Evolutionary conservation across 2,888 invertebrate species (phyloP).

Genomic region (Heteromyza rotundicornis): DNA sequence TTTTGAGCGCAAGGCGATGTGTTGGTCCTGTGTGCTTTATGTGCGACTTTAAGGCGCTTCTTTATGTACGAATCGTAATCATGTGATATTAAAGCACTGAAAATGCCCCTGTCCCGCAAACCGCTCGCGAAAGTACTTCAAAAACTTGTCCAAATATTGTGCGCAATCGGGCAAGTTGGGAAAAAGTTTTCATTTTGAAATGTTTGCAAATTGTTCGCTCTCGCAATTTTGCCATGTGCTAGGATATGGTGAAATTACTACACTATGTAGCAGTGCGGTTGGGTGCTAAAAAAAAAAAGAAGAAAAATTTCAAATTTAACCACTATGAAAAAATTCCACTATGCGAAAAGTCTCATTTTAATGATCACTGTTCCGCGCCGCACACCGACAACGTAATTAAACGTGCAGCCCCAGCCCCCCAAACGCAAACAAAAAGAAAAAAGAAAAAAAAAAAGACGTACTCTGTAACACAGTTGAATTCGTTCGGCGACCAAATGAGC

Average conservation of each 20-base stretch:
- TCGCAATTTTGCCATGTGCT: background rate
- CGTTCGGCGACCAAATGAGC: background rate
- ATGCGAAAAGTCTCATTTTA: slow-evolving; percentile 1
- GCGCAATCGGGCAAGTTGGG: background rate
- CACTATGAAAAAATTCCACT: background rate
- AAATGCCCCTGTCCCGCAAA: no score
- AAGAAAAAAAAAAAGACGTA: background rate
- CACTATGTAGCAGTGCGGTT: background rate
- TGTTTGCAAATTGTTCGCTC: slow-evolving; percentile 1
- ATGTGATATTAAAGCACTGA: no score
- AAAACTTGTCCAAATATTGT: background rate
- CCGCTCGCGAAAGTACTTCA: no score
- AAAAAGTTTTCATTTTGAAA: slow-evolving; percentile 5
- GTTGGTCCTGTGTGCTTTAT: background rate
- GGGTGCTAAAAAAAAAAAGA: background rate
- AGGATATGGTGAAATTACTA: background rate
- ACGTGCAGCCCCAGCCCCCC: background rate
- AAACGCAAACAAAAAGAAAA: background rate
- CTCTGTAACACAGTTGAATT: background rate
- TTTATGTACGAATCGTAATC: no score
- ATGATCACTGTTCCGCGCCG: slow-evolving; percentile 1
- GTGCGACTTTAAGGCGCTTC: no score
- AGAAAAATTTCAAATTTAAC: background rate
- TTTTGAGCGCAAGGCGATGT: background rate
- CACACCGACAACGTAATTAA: background rate